Evolutionary conservation across 2,113 vertebrate species (phyloP).

Genomic region (Felis catus): F.catus_Fca126_mat1.0 CM031414.1:129950001-129950500

Average conservation of each 20-base stretch:
- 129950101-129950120: conserved; percentile 21
- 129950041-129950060: neutral
- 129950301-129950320: neutral
- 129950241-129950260: neutral
- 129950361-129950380: neutral
- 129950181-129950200: neutral
- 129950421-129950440: neutral
- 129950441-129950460: neutral
- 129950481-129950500: neutral
- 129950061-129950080: neutral
- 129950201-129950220: neutral
- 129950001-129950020: neutral
- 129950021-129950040: neutral
- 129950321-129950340: neutral
- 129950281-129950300: neutral
- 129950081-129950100: conserved; percentile 28
- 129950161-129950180: neutral
- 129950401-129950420: neutral
- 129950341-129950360: too few relatives aligned
- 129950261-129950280: neutral
- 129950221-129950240: neutral
- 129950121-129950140: neutral
- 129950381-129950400: neutral
- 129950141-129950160: neutral
- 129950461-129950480: neutral